Percentiles rank a stretch among this genome's conserved stretches.
These are phyloP conservation scores for Oriolus oriolus DNA, from an alignment of 2,113 vertebrate species.

Conservation along the genomic window DNA sequence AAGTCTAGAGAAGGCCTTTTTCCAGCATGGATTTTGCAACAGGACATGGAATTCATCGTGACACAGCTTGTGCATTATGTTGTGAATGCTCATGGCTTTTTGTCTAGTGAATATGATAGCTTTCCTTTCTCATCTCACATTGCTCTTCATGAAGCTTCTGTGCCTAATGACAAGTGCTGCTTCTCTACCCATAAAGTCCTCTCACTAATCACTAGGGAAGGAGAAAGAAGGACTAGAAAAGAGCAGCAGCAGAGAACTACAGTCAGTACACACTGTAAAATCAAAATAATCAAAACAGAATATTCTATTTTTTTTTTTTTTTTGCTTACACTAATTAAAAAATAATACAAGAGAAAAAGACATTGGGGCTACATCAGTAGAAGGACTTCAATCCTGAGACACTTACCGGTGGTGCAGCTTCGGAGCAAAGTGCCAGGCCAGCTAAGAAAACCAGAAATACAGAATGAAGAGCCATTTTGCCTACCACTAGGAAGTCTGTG, in stretches of 20 bases:
- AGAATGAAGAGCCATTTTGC: conserved; percentile 64
- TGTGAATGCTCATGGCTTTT: neutral
- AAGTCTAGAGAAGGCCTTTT: neutral
- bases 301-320: neutral
- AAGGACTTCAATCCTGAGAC: neutral
- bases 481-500: neutral
- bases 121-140: neutral
- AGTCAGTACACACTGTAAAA: neutral
- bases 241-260: neutral
- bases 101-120: neutral
- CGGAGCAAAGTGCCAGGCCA: conserved; percentile 38
- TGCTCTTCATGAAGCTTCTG: neutral
- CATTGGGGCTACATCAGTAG: neutral
- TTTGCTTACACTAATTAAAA: neutral
- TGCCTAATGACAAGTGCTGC: neutral
- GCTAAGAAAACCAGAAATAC: conserved; percentile 57
- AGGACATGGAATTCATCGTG: neutral
- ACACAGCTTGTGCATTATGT: neutral
- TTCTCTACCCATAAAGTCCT: neutral
- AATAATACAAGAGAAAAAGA: neutral
- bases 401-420: conserved; percentile 72
- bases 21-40: neutral
- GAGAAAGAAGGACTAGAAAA: neutral
- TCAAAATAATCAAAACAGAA: neutral
- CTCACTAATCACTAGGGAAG: neutral